phyloP scores from a whole-genome alignment of 1,140 invertebrate species.

The Archivesica marissinica region DNA sequence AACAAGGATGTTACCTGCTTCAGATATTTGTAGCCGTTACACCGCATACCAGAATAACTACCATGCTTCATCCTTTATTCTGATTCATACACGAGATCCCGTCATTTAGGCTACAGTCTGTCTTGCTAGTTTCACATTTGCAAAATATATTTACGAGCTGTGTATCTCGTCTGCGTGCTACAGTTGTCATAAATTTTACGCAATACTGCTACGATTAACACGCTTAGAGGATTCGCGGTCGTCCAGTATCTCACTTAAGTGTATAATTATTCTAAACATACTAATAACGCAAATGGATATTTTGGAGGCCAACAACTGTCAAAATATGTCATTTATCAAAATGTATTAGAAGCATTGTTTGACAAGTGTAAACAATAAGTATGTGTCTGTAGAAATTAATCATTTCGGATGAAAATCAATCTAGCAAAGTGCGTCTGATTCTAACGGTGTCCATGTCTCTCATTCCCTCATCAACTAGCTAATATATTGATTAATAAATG shows the following conservation, averaged over 20 bases:
- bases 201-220: neutral
- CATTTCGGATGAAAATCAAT: constrained; percentile 53
- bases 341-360: constrained; percentile 57
- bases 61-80: too few species aligned
- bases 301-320: constrained; percentile 52
- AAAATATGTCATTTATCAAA: constrained; percentile 61
- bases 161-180: neutral
- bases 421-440: constrained; percentile 39
- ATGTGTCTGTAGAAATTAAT: constrained; percentile 54
- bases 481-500: constrained; percentile 55
- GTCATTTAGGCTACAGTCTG: too few species aligned
- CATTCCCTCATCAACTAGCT: constrained; percentile 3
- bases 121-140: too few species aligned
- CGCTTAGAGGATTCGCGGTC: neutral
- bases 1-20: too few species aligned
- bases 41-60: too few species aligned
- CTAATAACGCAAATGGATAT: constrained; percentile 63
- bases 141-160: neutral
- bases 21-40: too few species aligned
- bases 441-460: neutral
- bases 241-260: neutral
- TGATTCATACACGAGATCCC: too few species aligned
- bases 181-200: constrained; percentile 15
- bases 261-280: constrained; percentile 55
- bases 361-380: constrained; percentile 63